Evolutionary conservation across 2,797 vertebrate species (phyloP).

Genomic region (Cygnus olor): DNA sequence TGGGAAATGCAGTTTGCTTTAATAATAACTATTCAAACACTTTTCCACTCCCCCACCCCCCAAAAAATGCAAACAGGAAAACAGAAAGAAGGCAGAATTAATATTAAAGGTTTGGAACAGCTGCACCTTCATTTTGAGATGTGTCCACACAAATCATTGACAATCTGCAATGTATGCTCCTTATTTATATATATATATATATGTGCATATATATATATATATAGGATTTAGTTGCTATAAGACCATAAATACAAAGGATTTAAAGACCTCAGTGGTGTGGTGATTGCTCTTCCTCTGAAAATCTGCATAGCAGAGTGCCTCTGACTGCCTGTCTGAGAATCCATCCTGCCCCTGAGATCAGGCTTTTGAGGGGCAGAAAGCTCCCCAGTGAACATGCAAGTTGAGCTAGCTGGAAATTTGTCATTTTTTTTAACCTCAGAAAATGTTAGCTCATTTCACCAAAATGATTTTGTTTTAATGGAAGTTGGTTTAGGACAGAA

Average conservation of each 20-base stretch:
- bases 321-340: neutral
- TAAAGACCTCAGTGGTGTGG: neutral
- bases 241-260: neutral
- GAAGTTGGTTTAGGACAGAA: neutral
- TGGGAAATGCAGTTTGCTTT: neutral
- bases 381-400: neutral
- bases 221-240: constrained; percentile 29
- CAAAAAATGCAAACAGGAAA: neutral
- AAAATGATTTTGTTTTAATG: neutral
- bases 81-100: constrained; percentile 9
- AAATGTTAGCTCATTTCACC: neutral
- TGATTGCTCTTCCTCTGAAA: constrained; percentile 13
- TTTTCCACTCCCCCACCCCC: neutral
- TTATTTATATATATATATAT: neutral
- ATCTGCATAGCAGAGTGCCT: neutral
- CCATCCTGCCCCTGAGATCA: neutral
- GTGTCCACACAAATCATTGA: neutral
- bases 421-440: neutral
- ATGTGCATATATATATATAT: neutral
- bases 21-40: neutral
- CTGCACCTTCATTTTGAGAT: constrained; percentile 2
- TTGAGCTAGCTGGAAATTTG: neutral
- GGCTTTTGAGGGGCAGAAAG: neutral
- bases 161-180: neutral
- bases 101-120: neutral